phyloP scores from a whole-genome alignment of 1,140 invertebrate species.

The Neuroterus valhalla region DNA sequence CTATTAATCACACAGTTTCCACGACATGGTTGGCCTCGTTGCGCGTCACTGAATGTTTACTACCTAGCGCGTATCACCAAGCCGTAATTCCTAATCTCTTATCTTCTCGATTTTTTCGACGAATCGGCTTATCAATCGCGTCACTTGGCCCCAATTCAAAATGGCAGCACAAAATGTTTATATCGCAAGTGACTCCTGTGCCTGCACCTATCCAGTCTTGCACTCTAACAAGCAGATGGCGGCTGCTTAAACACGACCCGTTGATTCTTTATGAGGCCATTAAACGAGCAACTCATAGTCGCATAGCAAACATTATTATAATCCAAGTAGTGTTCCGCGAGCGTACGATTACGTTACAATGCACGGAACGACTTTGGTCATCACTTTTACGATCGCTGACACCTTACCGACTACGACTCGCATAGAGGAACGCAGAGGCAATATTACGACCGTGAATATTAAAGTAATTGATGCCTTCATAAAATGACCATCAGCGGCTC shows the following conservation, averaged over 20 bases:
- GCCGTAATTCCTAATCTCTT: slow-evolving; percentile 18
- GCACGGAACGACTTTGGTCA: slow-evolving; percentile 26
- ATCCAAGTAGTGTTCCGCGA: slow-evolving; percentile 45
- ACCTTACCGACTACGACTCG: slow-evolving; percentile 48
- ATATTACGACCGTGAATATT: slow-evolving; percentile 66
- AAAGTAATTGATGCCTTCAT: slow-evolving; percentile 70
- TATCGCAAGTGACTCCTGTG: slow-evolving; percentile 22
- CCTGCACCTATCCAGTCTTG: slow-evolving; percentile 29
- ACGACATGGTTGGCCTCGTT: slow-evolving; percentile 25
- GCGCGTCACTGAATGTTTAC: slow-evolving; percentile 14
- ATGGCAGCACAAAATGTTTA: slow-evolving; percentile 33
- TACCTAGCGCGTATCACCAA: slow-evolving; percentile 4
- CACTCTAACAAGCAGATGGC: slow-evolving; percentile 48
- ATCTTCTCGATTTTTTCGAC: slow-evolving; percentile 13
- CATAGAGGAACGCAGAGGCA: slow-evolving; percentile 36
- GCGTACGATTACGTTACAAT: slow-evolving; percentile 18
- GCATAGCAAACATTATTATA: slow-evolving; percentile 63
- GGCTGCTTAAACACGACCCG: slow-evolving; percentile 50
- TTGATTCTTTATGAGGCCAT: slow-evolving; percentile 63
- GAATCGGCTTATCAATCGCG: slow-evolving; percentile 42
- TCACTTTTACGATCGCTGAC: slow-evolving; percentile 64
- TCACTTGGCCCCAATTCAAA: slow-evolving; percentile 31
- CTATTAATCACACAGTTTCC: slow-evolving; percentile 23
- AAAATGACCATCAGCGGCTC: slow-evolving; percentile 58
- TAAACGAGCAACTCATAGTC: slow-evolving; percentile 56